These are phyloP conservation scores for Aphelocoma californica DNA, from an alignment of 2,797 vertebrate genomes.

Conservation along the genomic window DNA sequence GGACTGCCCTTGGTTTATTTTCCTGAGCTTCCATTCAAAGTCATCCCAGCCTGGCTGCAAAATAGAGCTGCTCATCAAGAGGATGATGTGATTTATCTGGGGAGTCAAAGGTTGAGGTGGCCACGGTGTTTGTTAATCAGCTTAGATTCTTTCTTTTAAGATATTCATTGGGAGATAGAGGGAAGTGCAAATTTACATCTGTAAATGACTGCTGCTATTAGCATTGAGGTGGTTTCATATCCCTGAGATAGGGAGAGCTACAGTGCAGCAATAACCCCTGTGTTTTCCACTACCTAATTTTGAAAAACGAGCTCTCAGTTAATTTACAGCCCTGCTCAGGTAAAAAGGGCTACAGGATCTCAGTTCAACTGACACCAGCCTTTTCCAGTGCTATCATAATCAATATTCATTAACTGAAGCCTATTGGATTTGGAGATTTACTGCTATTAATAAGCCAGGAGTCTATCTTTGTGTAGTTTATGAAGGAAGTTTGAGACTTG, in stretches of 20 bases:
- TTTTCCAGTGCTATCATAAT: not conserved
- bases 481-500: not conserved
- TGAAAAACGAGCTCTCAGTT: not conserved
- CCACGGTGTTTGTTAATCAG: not conserved
- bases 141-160: not conserved
- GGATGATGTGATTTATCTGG: not conserved
- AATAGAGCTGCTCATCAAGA: not conserved
- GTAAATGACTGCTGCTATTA: not conserved
- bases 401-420: slow-evolving; percentile 40
- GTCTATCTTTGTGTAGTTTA: not conserved
- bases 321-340: not conserved
- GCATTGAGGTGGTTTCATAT: not conserved
- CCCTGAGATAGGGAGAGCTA: not conserved
- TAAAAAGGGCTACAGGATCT: not conserved
- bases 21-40: not conserved
- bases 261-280: not conserved
- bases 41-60: not conserved
- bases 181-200: not conserved
- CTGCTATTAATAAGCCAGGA: slow-evolving; percentile 5
- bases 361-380: not conserved
- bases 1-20: not conserved
- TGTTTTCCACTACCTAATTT: not conserved
- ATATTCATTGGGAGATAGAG: not conserved
- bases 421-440: slow-evolving; percentile 9
- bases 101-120: not conserved